Evolutionary conservation across 2,113 vertebrate species (phyloP).

Genomic region (Turdus rufiventris): DNA sequence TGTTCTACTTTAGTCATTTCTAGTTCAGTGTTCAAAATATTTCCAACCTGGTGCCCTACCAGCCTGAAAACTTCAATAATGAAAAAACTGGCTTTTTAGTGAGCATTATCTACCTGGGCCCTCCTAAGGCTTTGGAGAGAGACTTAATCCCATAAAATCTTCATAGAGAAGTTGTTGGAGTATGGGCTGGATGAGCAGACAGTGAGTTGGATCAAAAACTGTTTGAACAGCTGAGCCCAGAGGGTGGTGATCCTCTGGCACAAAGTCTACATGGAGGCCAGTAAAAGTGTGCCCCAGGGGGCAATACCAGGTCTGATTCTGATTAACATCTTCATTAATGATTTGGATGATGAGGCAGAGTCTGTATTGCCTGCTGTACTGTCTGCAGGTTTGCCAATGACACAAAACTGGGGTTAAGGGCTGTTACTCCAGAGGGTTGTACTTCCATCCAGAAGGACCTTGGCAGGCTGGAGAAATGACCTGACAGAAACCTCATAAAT

Average conservation of each 20-base stretch:
- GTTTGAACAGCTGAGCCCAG: background rate
- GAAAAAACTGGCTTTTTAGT: background rate
- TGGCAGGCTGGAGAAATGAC: background rate
- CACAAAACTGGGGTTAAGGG: background rate
- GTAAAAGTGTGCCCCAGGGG: background rate
- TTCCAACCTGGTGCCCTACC: background rate
- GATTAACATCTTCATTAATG: background rate
- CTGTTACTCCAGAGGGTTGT: rapidly evolving
- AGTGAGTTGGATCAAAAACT: background rate
- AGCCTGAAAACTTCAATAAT: background rate
- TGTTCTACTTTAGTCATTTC: background rate
- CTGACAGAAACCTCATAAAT: background rate
- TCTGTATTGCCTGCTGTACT: background rate
- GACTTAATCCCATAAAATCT: background rate
- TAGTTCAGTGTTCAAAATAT: background rate
- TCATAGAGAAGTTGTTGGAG: background rate
- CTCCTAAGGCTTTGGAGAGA: background rate
- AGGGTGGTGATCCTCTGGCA: background rate
- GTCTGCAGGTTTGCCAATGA: background rate
- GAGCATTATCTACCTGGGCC: background rate
- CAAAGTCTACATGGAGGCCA: background rate
- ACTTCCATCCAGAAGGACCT: background rate
- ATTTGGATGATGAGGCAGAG: background rate
- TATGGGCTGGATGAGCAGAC: background rate
- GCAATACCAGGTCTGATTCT: background rate